phyloP scores from a whole-genome alignment of 2,797 vertebrate genomes.

The Parauchenoglanis punctatus region DNA sequence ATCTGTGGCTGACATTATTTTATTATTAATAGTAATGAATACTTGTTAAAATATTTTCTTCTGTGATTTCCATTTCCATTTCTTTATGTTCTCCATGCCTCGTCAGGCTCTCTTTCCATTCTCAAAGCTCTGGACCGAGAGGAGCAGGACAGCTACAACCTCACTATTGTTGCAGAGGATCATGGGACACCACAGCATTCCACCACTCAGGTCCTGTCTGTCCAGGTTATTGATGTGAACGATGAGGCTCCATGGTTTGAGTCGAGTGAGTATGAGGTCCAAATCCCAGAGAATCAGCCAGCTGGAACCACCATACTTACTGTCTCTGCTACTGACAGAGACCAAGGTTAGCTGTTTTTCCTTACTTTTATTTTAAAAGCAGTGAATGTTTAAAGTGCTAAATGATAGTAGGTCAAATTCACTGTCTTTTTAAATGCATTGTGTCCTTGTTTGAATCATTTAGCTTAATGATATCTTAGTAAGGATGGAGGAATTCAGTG shows the following conservation, averaged over 20 bases:
- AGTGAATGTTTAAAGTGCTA: not conserved
- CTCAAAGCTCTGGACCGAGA: conserved; percentile 89
- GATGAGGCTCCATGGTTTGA: conserved; percentile 89
- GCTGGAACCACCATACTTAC: conserved; percentile 84
- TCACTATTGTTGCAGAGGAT: conserved; percentile 88
- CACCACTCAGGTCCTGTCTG: conserved; percentile 83
- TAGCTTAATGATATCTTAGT: conserved; percentile 8
- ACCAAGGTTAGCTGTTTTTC: conserved; percentile 79
- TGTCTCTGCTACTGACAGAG: conserved; percentile 83
- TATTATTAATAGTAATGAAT: not conserved
- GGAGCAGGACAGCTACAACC: conserved; percentile 82
- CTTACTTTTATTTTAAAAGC: not conserved
- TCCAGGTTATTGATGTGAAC: conserved; percentile 92
- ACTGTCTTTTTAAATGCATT: not conserved
- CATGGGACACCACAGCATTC: conserved; percentile 87
- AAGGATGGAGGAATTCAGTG: not conserved
- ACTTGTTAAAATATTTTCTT: not conserved
- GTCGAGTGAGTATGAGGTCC: conserved; percentile 78
- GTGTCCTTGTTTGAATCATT: not conserved
- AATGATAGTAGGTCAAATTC: not conserved
- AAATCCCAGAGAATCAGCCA: conserved; percentile 85
- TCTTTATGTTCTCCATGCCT: conserved; percentile 59
- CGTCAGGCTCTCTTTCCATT: conserved; percentile 79
- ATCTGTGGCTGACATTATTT: not conserved
- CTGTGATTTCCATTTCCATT: conserved; percentile 29